Evolutionary conservation across 2,888 invertebrate genomes (phyloP).

Genomic region (Drosophila kokeensis): DNA sequence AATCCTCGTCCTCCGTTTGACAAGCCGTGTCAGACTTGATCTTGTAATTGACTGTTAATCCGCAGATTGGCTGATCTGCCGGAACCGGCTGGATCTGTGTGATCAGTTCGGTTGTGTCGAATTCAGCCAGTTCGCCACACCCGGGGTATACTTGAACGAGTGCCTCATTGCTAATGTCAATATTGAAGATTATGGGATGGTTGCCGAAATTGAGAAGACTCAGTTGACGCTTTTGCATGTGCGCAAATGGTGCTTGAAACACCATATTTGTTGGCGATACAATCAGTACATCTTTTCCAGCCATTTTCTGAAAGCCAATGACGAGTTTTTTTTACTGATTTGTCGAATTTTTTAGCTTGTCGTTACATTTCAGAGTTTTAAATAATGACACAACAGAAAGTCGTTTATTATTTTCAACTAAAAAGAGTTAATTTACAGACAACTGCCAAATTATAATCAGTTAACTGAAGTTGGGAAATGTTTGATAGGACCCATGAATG

Average conservation of each 20-base stretch:
- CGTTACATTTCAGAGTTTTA: background rate
- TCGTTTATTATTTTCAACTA: background rate
- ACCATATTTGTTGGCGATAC: slow-evolving; percentile 26
- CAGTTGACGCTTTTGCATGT: slow-evolving; percentile 41
- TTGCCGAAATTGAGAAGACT: slow-evolving; percentile 40
- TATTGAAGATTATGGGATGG: slow-evolving; percentile 17
- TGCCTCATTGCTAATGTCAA: background rate
- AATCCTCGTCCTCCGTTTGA: background rate
- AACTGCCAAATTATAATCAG: background rate
- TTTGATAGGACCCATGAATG: background rate
- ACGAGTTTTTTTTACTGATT: background rate
- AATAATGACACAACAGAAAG: background rate
- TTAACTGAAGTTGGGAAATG: slow-evolving; percentile 1
- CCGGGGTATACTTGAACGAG: background rate
- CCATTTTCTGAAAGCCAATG: slow-evolving; percentile 18
- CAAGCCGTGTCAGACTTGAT: background rate
- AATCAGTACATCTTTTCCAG: slow-evolving; percentile 22
- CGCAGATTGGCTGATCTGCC: background rate
- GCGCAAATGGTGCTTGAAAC: slow-evolving; percentile 37
- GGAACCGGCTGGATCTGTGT: slow-evolving; percentile 23
- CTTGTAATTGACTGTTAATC: slow-evolving; percentile 14
- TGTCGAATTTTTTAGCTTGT: background rate
- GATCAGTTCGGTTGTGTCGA: slow-evolving; percentile 46
- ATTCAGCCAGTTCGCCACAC: slow-evolving; percentile 25
- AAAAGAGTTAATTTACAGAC: background rate